Evolutionary conservation across 2,797 vertebrate species (phyloP).

Genomic region (Bucorvus abyssinicus): DNA sequence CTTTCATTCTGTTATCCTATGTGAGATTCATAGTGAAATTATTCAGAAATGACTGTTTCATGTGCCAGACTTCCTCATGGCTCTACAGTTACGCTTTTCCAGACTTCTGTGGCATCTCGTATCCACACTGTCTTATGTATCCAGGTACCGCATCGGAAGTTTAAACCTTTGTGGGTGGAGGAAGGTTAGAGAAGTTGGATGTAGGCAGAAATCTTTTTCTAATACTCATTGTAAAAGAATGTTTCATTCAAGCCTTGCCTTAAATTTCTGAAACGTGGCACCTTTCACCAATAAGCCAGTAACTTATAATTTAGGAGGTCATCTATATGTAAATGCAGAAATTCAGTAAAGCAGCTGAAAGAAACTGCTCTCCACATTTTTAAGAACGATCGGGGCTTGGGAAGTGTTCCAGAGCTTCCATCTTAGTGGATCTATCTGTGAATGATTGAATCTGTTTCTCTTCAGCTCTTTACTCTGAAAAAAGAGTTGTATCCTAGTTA

Average conservation of each 20-base stretch:
- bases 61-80: background rate
- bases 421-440: background rate
- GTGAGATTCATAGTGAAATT: slow-evolving; percentile 22
- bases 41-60: background rate
- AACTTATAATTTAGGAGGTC: background rate
- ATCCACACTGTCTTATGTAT: background rate
- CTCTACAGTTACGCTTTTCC: background rate
- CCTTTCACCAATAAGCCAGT: slow-evolving; percentile 6
- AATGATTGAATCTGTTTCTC: slow-evolving; percentile 35
- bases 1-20: background rate
- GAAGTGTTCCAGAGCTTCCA: background rate
- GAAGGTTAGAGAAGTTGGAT: background rate
- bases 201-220: background rate
- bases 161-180: background rate
- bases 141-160: background rate
- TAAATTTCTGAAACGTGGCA: background rate
- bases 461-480: background rate
- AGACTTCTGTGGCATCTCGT: background rate
- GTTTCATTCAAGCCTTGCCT: background rate
- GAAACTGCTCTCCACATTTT: background rate
- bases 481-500: background rate
- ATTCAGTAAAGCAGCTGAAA: background rate
- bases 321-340: slow-evolving; percentile 42
- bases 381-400: background rate
- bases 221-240: background rate